These are phyloP conservation scores for Lysandra coridon DNA, from an alignment of 2,888 invertebrate species.

Conservation along the genomic window DNA sequence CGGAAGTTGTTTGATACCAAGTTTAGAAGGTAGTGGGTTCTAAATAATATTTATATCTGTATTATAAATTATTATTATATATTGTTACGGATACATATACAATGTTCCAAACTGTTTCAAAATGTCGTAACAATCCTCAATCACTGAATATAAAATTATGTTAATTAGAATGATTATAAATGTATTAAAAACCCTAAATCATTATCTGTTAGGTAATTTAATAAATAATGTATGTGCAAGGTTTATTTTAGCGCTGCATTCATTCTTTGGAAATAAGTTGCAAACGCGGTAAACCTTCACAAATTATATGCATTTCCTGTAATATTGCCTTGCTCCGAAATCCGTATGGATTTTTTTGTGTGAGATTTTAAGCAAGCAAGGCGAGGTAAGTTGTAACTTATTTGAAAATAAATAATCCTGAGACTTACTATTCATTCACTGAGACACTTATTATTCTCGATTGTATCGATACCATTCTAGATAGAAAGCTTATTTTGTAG, in stretches of 20 bases:
- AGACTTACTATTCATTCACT: too few species aligned
- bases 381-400: too few species aligned
- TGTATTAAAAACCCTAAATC: not conserved
- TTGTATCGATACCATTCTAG: too few species aligned
- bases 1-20: too few species aligned
- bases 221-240: not conserved
- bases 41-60: too few species aligned
- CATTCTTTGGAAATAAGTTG: not conserved
- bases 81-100: too few species aligned
- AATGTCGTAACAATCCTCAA: not conserved
- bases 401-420: too few species aligned
- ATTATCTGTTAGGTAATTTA: not conserved
- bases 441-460: too few species aligned
- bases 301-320: conserved; percentile 1
- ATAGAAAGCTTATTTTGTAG: too few species aligned
- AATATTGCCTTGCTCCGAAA: not conserved
- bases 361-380: too few species aligned
- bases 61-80: too few species aligned
- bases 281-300: not conserved
- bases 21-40: too few species aligned
- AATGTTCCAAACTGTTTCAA: not conserved
- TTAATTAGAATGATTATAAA: not conserved
- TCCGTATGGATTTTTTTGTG: not conserved
- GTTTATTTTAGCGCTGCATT: not conserved
- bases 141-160: conserved; percentile 9